These are phyloP conservation scores for Henricia sp. DNA, from an alignment of 53 echinoderm and acorn worm genomes.

Conservation along the genomic window DNA sequence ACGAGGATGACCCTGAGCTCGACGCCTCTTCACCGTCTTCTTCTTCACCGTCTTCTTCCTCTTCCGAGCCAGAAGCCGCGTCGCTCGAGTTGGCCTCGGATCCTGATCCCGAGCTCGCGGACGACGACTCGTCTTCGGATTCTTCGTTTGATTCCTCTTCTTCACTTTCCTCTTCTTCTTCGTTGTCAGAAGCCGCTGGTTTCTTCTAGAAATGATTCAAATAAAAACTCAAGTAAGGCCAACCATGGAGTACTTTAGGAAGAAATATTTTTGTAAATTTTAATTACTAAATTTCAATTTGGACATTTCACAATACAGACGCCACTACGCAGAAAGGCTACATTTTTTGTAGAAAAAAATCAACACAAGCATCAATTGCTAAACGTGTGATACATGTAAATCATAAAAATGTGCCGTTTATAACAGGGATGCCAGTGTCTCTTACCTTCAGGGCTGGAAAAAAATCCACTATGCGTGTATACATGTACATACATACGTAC, in stretches of 20 bases:
- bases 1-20: slow-evolving; percentile 7
- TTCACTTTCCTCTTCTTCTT: slow-evolving; percentile 50
- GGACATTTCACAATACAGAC: no score
- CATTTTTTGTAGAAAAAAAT: no score
- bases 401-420: no score
- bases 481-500: no score
- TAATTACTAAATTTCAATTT: no score
- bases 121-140: slow-evolving; percentile 56
- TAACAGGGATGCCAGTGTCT: no score
- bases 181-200: slow-evolving; percentile 29
- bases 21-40: slow-evolving; percentile 36
- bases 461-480: no score
- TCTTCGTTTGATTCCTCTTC: slow-evolving; percentile 56
- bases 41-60: slow-evolving; percentile 37
- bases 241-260: background rate
- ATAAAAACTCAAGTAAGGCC: background rate
- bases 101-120: slow-evolving; percentile 30
- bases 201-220: slow-evolving; percentile 28
- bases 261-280: background rate
- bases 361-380: no score
- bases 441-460: no score
- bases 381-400: no score
- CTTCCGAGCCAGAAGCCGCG: slow-evolving; percentile 34
- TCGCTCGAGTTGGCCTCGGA: slow-evolving; percentile 57
- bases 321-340: no score